phyloP scores from a whole-genome alignment of 2,797 vertebrate species.

The Molothrus ater region DNA sequence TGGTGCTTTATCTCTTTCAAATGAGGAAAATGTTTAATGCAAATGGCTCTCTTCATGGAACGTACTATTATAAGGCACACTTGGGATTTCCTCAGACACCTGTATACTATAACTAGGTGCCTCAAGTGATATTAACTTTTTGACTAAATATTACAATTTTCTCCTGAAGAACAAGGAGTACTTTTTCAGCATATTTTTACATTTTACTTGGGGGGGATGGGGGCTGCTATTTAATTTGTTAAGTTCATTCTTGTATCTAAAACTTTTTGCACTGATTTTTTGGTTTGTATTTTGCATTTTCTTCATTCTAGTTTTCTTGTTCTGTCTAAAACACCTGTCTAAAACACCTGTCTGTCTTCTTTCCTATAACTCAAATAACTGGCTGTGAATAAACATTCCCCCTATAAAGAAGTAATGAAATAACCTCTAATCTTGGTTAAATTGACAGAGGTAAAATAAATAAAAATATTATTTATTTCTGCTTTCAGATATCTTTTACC shows the following conservation, averaged over 20 bases:
- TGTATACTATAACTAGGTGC: not conserved
- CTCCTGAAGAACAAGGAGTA: not conserved
- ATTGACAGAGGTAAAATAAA: not conserved
- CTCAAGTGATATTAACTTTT: not conserved
- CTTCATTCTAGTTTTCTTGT: not conserved
- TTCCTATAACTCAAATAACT: not conserved
- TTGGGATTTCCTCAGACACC: not conserved
- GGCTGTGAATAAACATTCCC: not conserved
- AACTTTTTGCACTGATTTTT: not conserved
- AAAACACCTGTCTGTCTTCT: not conserved
- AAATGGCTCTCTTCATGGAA: slow-evolving; percentile 24
- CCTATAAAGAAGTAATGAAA: not conserved
- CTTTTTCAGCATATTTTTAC: not conserved
- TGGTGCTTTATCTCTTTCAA: slow-evolving; percentile 29
- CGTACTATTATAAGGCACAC: not conserved
- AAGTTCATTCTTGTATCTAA: not conserved
- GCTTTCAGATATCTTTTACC: not conserved
- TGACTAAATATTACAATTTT: not conserved
- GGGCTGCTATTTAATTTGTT: not conserved
- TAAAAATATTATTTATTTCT: not conserved
- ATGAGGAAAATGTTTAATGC: slow-evolving; percentile 19
- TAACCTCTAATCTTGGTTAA: not conserved
- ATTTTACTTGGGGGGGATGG: not conserved
- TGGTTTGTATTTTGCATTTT: not conserved
- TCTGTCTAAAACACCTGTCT: not conserved